Evolutionary conservation across 2,888 invertebrate species (phyloP), one percentile per base, ranked within the genome.

Genomic region (Cheilosia variabilis): DNA sequence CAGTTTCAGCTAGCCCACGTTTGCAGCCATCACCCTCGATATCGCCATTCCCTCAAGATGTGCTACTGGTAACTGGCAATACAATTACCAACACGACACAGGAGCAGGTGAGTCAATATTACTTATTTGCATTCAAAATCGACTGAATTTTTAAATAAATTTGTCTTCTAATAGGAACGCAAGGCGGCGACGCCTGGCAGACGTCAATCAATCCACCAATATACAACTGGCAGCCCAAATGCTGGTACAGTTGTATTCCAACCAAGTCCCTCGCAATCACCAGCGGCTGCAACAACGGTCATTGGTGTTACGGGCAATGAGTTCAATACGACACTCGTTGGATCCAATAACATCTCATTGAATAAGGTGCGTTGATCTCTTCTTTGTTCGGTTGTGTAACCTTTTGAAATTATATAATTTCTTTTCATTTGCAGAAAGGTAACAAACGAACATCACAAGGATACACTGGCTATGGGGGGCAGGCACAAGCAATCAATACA

Each of bases 161-260:
- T 81, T 79, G 72, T 65, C 53, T 71, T 55, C 58, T 31, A 66
- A 17, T 62, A 92, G 92, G 93, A 92, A 88, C 92, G 92, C 89
- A 92, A 93, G 91, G 91, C 92, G 90, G 91, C 91, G 90, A 92
- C 92, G 91, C 92, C 92, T 89, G 91, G 92, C 89, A 91, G 92
- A 89, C 91, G 92, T 88, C 92, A 92, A 89, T 92, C 93, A 82
- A 90, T 92, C 84, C 91, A 92, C 88, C 93, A 93, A 88, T 91
- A 92, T 86, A 89, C 90, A 78, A 88, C 89, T 71, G 92, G 91
- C 87, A 92, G 92, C 89, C 92, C 92, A 75, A 92, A 92, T 89
- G 92, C 92, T 83, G 92, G 92, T 58, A 92, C 92, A 81, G 92
- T 92, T 88, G 91, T 92, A 72, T 92, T 92, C 88, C 92, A 92